Percentiles rank a stretch among this genome's conserved stretches.
Evolutionary conservation across 2,113 vertebrate genomes (phyloP).

Genomic region (Cyrtonyx montezumae): DNA sequence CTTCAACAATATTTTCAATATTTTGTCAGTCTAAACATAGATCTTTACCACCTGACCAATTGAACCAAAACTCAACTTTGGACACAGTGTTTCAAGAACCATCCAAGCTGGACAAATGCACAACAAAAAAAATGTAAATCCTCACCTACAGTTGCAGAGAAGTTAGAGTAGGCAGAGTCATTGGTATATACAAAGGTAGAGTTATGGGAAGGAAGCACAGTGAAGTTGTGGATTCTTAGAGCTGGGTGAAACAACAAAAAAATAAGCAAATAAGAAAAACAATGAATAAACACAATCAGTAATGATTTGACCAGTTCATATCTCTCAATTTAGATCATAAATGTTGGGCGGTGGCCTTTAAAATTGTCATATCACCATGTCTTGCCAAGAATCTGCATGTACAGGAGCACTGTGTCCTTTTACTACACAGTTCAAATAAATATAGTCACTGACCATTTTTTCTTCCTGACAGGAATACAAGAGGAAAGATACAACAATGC

Average conservation of each 20-base stretch:
- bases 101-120: slow-evolving; percentile 20
- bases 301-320: slow-evolving; percentile 34
- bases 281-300: slow-evolving; percentile 50
- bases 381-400: neutral
- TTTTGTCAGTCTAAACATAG: rapidly evolving
- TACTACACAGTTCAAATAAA: neutral
- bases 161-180: slow-evolving; percentile 98
- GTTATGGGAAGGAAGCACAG: slow-evolving; percentile 94
- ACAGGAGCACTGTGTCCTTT: rapidly evolving
- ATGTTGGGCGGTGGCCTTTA: too few species aligned
- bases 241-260: slow-evolving; percentile 84
- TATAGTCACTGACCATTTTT: rapidly evolving
- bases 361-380: too few species aligned
- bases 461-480: too few species aligned
- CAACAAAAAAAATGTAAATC: slow-evolving; percentile 39
- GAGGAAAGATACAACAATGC: rapidly evolving
- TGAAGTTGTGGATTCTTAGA: slow-evolving; percentile 94
- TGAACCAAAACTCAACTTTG: neutral
- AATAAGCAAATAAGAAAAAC: slow-evolving; percentile 71
- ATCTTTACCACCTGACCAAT: neutral
- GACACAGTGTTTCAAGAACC: neutral
- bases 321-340: slow-evolving; percentile 65
- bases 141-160: slow-evolving; percentile 98
- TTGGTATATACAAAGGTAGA: slow-evolving; percentile 96
- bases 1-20: neutral